phyloP scores from a whole-genome alignment of 1,140 invertebrate species.

The Holotrichia oblita region DNA sequence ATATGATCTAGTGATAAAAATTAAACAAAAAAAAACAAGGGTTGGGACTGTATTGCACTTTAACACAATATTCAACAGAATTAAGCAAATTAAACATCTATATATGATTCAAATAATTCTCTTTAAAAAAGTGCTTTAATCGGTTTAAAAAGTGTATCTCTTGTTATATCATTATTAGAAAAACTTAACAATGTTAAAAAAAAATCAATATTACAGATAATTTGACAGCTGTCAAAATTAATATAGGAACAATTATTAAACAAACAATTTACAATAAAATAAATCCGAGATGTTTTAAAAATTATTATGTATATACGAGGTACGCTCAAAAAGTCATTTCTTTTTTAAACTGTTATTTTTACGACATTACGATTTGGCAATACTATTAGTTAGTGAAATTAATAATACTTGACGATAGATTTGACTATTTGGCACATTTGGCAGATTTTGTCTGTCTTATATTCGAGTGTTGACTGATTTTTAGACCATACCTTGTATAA shows the following conservation, averaged over 20 bases:
- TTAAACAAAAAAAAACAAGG: too few relatives aligned
- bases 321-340: neutral
- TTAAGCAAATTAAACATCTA: too few relatives aligned
- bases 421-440: neutral
- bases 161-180: too few relatives aligned
- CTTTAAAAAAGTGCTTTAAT: too few relatives aligned
- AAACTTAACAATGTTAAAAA: too few relatives aligned
- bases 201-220: neutral
- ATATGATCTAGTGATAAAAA: too few relatives aligned
- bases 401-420: neutral
- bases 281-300: neutral
- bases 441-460: neutral
- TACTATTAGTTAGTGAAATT: neutral
- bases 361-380: neutral
- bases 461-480: neutral
- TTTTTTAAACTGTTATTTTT: neutral
- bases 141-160: too few relatives aligned
- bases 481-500: neutral
- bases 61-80: too few relatives aligned
- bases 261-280: neutral
- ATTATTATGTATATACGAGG: neutral
- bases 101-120: too few relatives aligned
- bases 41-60: too few relatives aligned
- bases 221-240: neutral
- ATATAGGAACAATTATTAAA: slow-evolving; percentile 3